Base-by-base conservation (phyloP, 2,888 invertebrate species). In the Chesias legatella region DNA sequence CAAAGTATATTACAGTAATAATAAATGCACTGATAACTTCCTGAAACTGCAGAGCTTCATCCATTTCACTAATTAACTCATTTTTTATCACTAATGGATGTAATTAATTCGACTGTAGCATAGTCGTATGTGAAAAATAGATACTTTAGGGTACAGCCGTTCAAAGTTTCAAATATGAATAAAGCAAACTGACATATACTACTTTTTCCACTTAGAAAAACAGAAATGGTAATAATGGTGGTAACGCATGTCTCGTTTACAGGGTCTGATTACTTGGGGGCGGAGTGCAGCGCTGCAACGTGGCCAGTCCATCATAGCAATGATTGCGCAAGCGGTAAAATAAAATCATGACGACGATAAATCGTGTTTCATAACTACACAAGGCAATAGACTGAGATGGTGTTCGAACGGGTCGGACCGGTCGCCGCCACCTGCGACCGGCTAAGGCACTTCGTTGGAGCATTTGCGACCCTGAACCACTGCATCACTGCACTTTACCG, bases 291-390 rank as follows among this genome's bases (percentile, higher is more conserved):
- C 38, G 56, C 43, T 45, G 35, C 45, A 47, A 48, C 41, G 57
- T 47, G 43, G 52, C 48, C 13, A 17, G 51, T 55, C 51, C 56
- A 63, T 65, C 67, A 56, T 37, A 49, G 53, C 61, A 67, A 67
- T 67, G 58, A 75, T 78, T 81, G 67, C 76, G 71, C 71, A 82
- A 80, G 70, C 60, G 58, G 61, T 75, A 68, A 72, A 74, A 76
- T 71, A 73, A 75, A 78, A 75, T 73, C 62, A 71, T 67, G 63
- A 53, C 61, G 57, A 44, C 56, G 63, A 71, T 76, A 77, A 77
- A 76, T 75, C 65, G 73, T 60, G 70, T 80, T 79, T 81, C 75
- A 77, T 78, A 80, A 80, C 67, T 65, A 64, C 60, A 60, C 53
- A 56, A 46, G 56, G 58, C 53, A 56, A 56, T 67, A 71, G 65